Conservation (phyloP, 2,113 vertebrate species). For the Nestor notabilis region DNA sequence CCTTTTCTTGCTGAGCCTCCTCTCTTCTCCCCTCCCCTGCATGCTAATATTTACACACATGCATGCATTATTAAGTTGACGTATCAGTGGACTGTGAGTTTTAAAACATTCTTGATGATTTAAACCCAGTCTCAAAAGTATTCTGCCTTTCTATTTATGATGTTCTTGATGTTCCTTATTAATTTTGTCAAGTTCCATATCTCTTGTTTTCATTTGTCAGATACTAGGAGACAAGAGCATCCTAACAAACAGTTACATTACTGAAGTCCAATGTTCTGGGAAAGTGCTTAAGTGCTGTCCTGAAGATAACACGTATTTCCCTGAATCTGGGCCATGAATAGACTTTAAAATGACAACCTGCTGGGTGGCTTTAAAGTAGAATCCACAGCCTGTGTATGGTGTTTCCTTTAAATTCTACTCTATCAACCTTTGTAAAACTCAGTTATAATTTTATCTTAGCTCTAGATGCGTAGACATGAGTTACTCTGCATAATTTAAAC, state of each 20-base stretch:
- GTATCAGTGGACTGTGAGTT: not conserved
- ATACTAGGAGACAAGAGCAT: not conserved
- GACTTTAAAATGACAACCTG: not conserved
- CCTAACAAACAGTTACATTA: not conserved
- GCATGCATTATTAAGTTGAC: not conserved
- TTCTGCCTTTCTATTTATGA: not conserved
- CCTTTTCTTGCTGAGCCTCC: not conserved
- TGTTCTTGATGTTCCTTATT: not conserved
- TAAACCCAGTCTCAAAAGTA: not conserved
- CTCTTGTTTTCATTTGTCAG: not conserved
- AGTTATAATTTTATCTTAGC: not conserved
- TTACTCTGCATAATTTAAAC: not conserved
- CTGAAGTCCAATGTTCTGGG: not conserved
- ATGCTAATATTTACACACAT: not conserved
- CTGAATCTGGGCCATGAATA: not conserved
- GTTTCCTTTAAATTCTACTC: not conserved
- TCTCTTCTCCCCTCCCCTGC: not conserved
- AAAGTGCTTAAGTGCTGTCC: not conserved
- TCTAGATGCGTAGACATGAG: not conserved
- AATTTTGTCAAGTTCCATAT: not conserved
- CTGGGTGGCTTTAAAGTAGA: not conserved
- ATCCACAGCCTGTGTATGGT: not conserved
- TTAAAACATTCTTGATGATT: not conserved
- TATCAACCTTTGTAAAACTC: not conserved
- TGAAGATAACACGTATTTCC: not conserved